Evolutionary conservation across 92 coral and sea anemone species (phyloP), one percentile per base, ranked within the genome.

Genomic region (Plumapathes pennacea): DNA sequence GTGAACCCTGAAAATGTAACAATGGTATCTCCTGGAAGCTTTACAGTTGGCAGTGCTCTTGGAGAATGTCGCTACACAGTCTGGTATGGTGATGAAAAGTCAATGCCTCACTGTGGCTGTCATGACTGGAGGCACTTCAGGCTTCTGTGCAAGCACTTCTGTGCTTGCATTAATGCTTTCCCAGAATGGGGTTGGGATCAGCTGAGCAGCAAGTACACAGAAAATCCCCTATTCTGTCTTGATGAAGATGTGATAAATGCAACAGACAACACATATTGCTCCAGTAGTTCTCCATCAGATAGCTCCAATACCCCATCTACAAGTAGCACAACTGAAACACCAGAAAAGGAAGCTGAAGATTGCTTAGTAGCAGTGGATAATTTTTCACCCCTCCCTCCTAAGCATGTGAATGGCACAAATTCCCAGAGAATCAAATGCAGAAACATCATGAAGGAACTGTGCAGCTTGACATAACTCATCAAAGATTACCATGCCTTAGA

Each of bases 141-240:
- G 23, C 19, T 67, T 5, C 74, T 64, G 23, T 67, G 74, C 52
- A 51, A 67, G 49, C 74, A 67, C 34, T 32, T 71, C 22, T 48
- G 56, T 10, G 60, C 79, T 3, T 32, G 60, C 17, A 32, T 71
- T 9, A 5, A 13, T 31, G 21, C 15, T 4, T 13, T n/a, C 17
- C 11, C 29, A 5, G 61, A 24, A n/a, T 73, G 56, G 73, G 60
- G 64, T 2, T 73, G 81, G 81, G 57, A 50, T 9, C 34, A 25
- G 9, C 31, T 50, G 36, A 8, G 36, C 6, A 5, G 4, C 4
- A 4, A 4, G 7, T 50, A 50, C 57, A 9, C 36, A 4, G 3
- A 10, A 9, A 50, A 50, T 23, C 57, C 57, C 11, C 57, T 50
- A 10, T 25, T 50, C 26, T 8, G 30, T 4, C 32, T 50, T 12